A percentile compares a stretch with the other conserved stretches of the same genome.
phyloP scores from a whole-genome alignment of 2,113 vertebrate species.

The Cyprinodon brontotheroides region DNA sequence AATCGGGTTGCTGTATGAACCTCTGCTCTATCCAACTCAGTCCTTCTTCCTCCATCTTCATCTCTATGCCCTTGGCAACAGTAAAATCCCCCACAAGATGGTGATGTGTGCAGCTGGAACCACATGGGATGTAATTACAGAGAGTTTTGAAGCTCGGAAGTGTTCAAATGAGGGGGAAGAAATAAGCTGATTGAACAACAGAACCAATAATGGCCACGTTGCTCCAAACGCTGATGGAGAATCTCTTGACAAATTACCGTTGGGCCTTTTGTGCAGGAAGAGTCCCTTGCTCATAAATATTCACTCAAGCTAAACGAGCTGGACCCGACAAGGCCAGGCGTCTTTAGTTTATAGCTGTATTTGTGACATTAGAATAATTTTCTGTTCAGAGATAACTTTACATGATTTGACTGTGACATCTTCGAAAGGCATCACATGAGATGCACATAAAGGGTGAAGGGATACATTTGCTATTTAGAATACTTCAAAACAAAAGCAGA shows the following conservation, averaged over 20 bases:
- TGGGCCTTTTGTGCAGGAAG: conserved; percentile 17
- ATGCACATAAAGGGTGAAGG: too few species aligned
- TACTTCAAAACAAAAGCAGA: background rate
- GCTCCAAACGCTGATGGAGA: conserved; percentile 41
- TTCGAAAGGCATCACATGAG: too few species aligned
- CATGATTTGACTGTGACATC: too few species aligned
- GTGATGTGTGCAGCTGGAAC: conserved; percentile 37
- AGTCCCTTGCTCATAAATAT: conserved; percentile 1
- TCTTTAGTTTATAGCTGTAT: conserved; percentile 6
- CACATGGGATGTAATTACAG: conserved; percentile 69
- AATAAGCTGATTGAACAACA: conserved; percentile 56
- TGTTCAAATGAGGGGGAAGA: conserved; percentile 41
- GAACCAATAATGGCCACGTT: conserved; percentile 52
- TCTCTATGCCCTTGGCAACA: conserved; percentile 58
- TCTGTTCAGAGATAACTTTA: background rate
- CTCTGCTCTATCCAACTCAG: conserved; percentile 7
- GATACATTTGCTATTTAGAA: too few species aligned
- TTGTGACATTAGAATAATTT: background rate
- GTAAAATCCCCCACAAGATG: conserved; percentile 49
- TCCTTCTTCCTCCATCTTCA: conserved; percentile 26
- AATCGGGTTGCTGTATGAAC: conserved; percentile 24
- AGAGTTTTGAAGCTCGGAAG: conserved; percentile 39
- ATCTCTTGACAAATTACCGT: conserved; percentile 48
- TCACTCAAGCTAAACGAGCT: conserved; percentile 19
- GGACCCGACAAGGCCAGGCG: background rate